Evolutionary conservation across 2,113 vertebrate genomes (phyloP).

Genomic region (Percopsis transmontana): DNA sequence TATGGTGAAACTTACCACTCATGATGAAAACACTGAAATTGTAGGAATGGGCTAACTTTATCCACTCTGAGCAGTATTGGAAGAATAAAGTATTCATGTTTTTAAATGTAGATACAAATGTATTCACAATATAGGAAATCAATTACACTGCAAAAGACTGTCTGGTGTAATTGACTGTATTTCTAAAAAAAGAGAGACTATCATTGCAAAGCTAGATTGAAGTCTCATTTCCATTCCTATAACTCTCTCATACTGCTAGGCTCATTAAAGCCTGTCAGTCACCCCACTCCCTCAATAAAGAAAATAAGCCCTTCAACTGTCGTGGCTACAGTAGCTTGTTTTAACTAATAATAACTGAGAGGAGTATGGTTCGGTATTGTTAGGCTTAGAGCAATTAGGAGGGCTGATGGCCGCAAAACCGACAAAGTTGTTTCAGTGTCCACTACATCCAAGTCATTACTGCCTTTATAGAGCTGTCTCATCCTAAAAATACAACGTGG

Average conservation of each 20-base stretch:
- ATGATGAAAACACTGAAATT: too few species aligned
- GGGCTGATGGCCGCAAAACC: too few species aligned
- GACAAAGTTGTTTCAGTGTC: too few species aligned
- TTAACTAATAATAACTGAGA: too few species aligned
- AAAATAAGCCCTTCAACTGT: too few species aligned
- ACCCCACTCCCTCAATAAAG: conserved; percentile 51
- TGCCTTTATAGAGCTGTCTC: too few species aligned
- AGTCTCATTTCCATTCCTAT: conserved; percentile 73
- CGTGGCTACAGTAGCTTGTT: too few species aligned
- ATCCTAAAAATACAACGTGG: too few species aligned
- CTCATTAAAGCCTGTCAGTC: conserved; percentile 78
- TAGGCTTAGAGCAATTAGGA: too few species aligned
- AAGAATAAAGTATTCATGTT: conserved; percentile 80
- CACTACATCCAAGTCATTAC: too few species aligned
- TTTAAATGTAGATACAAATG: conserved; percentile 34
- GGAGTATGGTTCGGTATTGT: too few species aligned
- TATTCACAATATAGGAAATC: conserved; percentile 58
- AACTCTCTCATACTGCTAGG: conserved; percentile 68
- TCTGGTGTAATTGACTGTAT: conserved; percentile 52
- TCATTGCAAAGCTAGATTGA: conserved; percentile 73
- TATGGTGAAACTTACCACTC: not conserved
- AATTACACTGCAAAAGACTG: conserved; percentile 56
- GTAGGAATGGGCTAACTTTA: too few species aligned
- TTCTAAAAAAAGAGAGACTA: conserved; percentile 72
- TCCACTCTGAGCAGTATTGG: not conserved